A percentile compares a stretch with the other conserved stretches of the same genome.
phyloP scores from a whole-genome alignment of 2,797 vertebrate species.

The Pseudomugil gertrudae region DNA sequence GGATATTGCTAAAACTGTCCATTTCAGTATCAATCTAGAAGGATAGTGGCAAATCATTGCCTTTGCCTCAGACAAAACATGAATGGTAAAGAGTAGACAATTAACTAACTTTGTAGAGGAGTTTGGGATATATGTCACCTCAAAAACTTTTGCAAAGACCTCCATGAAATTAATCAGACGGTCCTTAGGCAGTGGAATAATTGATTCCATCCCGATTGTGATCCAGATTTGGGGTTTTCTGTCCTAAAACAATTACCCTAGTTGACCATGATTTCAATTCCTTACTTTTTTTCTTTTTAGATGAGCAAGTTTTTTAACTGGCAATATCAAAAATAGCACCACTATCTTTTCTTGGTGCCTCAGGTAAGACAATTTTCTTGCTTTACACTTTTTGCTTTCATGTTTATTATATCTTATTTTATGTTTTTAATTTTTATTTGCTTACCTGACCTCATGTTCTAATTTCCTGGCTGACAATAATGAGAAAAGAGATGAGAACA shows the following conservation, averaged over 20 bases:
- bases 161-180: slow-evolving; percentile 36
- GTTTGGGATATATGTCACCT: slow-evolving; percentile 26
- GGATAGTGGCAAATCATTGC: too few relatives aligned
- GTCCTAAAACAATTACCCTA: slow-evolving; percentile 38
- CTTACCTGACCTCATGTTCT: slow-evolving; percentile 30
- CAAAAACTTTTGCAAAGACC: slow-evolving; percentile 8
- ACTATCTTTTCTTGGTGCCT: not conserved
- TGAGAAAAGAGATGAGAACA: slow-evolving; percentile 32
- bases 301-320: slow-evolving; percentile 9
- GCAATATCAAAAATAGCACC: slow-evolving; percentile 14
- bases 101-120: slow-evolving; percentile 6
- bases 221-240: slow-evolving; percentile 45
- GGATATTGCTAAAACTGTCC: too few relatives aligned
- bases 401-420: too few relatives aligned
- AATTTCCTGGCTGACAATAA: slow-evolving; percentile 41
- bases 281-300: slow-evolving; percentile 11
- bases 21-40: too few relatives aligned
- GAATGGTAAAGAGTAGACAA: too few relatives aligned
- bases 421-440: too few relatives aligned
- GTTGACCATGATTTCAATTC: slow-evolving; percentile 39
- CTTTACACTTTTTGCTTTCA: slow-evolving; percentile 10
- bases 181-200: slow-evolving; percentile 38
- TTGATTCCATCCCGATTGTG: slow-evolving; percentile 38
- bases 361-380: slow-evolving; percentile 2
- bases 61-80: too few relatives aligned